Percentiles rank a stretch among this genome's conserved stretches.
Conservation (phyloP, 2,888 invertebrate species). For the Melitaea athalia region DNA sequence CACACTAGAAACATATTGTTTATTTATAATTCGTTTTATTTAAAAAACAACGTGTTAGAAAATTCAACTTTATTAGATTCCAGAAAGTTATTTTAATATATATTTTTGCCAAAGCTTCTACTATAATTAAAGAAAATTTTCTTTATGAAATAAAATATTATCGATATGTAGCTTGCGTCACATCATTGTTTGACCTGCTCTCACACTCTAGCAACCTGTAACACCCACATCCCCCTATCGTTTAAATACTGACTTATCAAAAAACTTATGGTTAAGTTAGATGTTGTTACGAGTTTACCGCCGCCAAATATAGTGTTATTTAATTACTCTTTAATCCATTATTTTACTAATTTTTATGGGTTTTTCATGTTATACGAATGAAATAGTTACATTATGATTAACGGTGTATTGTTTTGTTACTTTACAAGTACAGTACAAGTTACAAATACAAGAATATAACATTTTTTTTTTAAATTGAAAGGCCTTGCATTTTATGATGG, state of each 20-base stretch:
- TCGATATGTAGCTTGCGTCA: constrained; percentile 44
- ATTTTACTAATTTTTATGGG: not conserved
- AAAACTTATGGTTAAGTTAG: constrained; percentile 80
- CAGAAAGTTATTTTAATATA: too few relatives aligned
- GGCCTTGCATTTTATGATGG: too few relatives aligned
- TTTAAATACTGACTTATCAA: constrained; percentile 82
- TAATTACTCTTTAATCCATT: constrained; percentile 1
- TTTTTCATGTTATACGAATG: not conserved
- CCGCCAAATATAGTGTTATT: constrained; percentile 45
- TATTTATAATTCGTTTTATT: too few relatives aligned
- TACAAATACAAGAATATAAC: too few relatives aligned
- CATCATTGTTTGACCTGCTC: constrained; percentile 59
- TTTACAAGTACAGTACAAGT: too few relatives aligned
- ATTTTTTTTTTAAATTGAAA: too few relatives aligned
- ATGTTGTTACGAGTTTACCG: constrained; percentile 70
- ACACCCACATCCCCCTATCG: constrained; percentile 70
- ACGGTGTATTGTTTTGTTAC: too few relatives aligned
- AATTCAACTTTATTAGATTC: too few relatives aligned
- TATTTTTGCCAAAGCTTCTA: too few relatives aligned
- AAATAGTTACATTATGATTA: too few relatives aligned
- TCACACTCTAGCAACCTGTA: constrained; percentile 74
- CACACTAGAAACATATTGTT: too few relatives aligned
- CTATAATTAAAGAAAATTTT: not conserved
- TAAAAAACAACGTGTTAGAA: too few relatives aligned
- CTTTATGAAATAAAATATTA: constrained; percentile 30